Conservation (phyloP, 2,888 invertebrate genomes). For the Cantharis rufa region DNA sequence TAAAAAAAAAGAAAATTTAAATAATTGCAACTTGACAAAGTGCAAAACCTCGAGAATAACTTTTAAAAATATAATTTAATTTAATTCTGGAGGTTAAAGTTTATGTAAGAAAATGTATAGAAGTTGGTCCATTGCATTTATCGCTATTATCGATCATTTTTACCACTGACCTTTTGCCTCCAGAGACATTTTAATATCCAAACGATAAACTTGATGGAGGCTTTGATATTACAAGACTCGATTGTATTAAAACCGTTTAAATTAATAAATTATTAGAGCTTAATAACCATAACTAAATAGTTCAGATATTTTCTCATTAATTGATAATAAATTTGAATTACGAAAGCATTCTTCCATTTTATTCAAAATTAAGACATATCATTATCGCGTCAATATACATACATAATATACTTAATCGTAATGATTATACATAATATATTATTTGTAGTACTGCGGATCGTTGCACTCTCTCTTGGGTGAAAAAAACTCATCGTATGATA, state of each 20-base stretch:
- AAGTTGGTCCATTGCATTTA: background rate
- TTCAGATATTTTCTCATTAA: background rate
- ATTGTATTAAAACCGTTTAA: background rate
- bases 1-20: background rate
- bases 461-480: background rate
- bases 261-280: background rate
- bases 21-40: background rate
- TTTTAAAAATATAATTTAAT: background rate
- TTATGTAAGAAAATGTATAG: background rate
- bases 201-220: background rate
- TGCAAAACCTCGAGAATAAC: background rate
- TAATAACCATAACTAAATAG: background rate
- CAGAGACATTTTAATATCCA: background rate
- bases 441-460: background rate
- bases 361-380: background rate
- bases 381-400: background rate
- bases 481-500: background rate
- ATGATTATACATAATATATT: background rate
- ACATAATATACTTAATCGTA: background rate
- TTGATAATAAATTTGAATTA: background rate
- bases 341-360: background rate
- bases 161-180: slow-evolving; percentile 1
- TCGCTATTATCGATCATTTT: background rate
- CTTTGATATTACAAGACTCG: background rate
- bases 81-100: background rate